Conservation (phyloP, 2,113 vertebrate genomes). For the Colinus virginianus region DNA sequence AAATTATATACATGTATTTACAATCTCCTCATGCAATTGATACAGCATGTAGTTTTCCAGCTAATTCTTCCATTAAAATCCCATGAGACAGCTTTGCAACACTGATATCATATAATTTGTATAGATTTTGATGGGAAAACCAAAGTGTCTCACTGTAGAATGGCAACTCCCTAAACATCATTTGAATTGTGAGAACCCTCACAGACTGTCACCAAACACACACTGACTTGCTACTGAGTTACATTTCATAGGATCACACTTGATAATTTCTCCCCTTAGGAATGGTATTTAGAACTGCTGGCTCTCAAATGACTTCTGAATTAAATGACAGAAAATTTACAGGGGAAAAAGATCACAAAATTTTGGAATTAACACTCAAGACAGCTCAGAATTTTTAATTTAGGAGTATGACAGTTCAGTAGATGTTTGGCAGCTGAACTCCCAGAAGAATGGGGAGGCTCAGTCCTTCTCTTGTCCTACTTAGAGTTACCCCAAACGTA, state of each 20-base stretch:
- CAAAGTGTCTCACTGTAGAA: neutral
- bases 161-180: neutral
- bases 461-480: neutral
- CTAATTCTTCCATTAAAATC: constrained; percentile 2
- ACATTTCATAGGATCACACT: neutral
- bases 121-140: neutral
- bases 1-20: neutral
- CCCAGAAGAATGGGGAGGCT: neutral
- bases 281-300: neutral
- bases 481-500: neutral
- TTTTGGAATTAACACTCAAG: neutral
- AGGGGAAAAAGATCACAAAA: neutral
- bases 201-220: accelerated
- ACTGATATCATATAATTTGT: neutral
- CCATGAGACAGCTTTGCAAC: neutral
- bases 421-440: neutral
- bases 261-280: neutral
- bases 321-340: neutral
- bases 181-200: neutral
- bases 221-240: neutral
- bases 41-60: neutral
- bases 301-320: neutral
- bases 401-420: neutral
- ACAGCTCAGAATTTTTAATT: neutral
- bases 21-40: neutral